These are phyloP conservation scores for Plagodis dolabraria DNA, from an alignment of 2,888 invertebrate species.

Conservation along the genomic window DNA sequence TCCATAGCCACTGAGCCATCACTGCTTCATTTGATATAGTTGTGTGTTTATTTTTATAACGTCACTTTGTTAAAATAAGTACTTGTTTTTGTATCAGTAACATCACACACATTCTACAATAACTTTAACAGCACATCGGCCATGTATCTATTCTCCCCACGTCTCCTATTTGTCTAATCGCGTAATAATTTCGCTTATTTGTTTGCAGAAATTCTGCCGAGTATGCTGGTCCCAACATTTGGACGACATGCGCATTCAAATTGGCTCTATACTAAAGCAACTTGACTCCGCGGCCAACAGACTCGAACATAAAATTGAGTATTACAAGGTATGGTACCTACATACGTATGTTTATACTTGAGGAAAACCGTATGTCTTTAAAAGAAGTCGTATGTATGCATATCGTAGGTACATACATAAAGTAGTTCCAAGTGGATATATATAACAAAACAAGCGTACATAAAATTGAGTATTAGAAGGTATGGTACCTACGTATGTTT, in stretches of 20 bases:
- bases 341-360: background rate
- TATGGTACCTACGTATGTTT: constrained; percentile 38
- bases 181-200: constrained; percentile 28
- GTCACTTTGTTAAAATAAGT: no score
- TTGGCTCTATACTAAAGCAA: constrained; percentile 82
- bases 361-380: constrained; percentile 2
- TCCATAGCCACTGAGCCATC: no score
- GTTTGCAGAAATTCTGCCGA: constrained; percentile 84
- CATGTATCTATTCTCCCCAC: constrained; percentile 24
- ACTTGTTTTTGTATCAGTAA: no score
- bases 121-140: background rate
- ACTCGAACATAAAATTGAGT: constrained; percentile 83
- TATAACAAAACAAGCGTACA: constrained; percentile 45
- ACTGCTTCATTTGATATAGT: no score
- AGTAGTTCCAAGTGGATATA: no score
- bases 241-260: constrained; percentile 83
- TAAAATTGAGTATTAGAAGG: constrained; percentile 84
- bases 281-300: constrained; percentile 79
- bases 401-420: background rate
- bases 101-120: background rate
- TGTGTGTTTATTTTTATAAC: no score
- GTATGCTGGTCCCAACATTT: constrained; percentile 86
- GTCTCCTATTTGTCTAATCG: constrained; percentile 23
- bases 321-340: constrained; percentile 73
- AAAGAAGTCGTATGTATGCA: constrained; percentile 4